Evolutionary conservation across 2,888 invertebrate genomes (phyloP).

Genomic region (Harpalus rufipes): DNA sequence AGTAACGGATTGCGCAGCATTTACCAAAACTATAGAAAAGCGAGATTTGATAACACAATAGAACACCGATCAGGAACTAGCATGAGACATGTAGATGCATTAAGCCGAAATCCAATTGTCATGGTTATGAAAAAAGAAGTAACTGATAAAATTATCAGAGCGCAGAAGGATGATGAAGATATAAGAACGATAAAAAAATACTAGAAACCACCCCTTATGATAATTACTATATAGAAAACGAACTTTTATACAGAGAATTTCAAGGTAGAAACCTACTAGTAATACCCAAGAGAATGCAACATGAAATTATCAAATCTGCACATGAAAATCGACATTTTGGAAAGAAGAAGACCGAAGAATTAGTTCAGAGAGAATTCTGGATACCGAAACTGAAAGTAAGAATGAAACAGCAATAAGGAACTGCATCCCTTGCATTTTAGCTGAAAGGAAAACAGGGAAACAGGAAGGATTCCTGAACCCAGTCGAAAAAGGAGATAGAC

Average conservation of each 20-base stretch:
- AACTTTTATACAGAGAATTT: constrained; percentile 56
- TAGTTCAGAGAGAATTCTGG: constrained; percentile 68
- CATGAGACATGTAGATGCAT: constrained; percentile 69
- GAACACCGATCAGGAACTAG: constrained; percentile 67
- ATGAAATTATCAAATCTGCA: constrained; percentile 66
- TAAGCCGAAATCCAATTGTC: constrained; percentile 29
- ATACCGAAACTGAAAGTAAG: constrained; percentile 69
- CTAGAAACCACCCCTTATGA: constrained; percentile 63
- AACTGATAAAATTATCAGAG: constrained; percentile 48
- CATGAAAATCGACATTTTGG: constrained; percentile 68
- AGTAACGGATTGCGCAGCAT: constrained; percentile 68
- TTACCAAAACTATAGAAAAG: constrained; percentile 64
- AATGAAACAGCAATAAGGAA: constrained; percentile 64
- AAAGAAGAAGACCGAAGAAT: constrained; percentile 68
- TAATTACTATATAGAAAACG: constrained; percentile 67
- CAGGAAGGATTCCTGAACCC: constrained; percentile 71
- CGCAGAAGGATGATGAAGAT: constrained; percentile 66
- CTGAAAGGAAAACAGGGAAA: constrained; percentile 70
- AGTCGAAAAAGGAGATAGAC: constrained; percentile 71
- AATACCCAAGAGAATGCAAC: constrained; percentile 68
- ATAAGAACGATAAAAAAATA: constrained; percentile 67
- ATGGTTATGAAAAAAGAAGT: constrained; percentile 6
- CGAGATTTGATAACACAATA: constrained; percentile 68
- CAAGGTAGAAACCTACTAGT: constrained; percentile 68
- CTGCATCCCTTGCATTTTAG: constrained; percentile 71